Base-by-base conservation (phyloP, 2,888 invertebrate species). In the Scotopteryx bipunctaria region DNA sequence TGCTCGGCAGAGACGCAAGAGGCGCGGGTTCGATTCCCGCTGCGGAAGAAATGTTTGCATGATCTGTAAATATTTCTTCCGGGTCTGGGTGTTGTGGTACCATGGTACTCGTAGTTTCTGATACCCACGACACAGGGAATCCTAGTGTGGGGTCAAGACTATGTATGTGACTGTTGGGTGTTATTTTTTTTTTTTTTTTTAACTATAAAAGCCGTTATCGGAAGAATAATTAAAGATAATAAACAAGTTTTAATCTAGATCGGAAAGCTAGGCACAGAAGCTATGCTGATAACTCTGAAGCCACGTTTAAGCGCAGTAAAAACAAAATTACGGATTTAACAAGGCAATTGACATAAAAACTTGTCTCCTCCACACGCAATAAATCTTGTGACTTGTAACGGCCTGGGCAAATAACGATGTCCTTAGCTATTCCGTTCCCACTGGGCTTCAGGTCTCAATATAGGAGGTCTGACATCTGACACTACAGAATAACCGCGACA, bases 291-390 rank as follows among this genome's bases (percentile, higher is more conserved):
- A 57, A 55, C 49, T 46, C 52, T 38, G 52, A 47, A 61, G 59
- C 63, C 50, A 57, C 47, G 49, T 57, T 62, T 25, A 61, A 59
- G 63, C 53, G 64, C 57, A 51, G 57, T 67, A 76, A 77, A 71
- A 68, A 71, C 67, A 53, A 69, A 76, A 74, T 68, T 68, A 65
- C 71, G 41, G 63, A 67, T 67, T 68, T 75, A 76, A 78, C 75
- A 71, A 77, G 66, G 57, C 50, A 40, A 43, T 44, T 63, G 37
- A 59, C 46, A 64, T 61, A 64, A 69, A 69, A 69, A 67, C 61
- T 67, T 59, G 66, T 67, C 63, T 59, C 48, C 41, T 63, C 67
- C 63, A 68, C 76, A 77, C 71, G 64, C 67, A 61, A 64, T 78
- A 76, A 77, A 78, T 77, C 69, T 59, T 57, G 37, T 25, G 35